Evolutionary conservation across 2,888 invertebrate genomes (phyloP).

Genomic region (Endomychus coccineus): DNA sequence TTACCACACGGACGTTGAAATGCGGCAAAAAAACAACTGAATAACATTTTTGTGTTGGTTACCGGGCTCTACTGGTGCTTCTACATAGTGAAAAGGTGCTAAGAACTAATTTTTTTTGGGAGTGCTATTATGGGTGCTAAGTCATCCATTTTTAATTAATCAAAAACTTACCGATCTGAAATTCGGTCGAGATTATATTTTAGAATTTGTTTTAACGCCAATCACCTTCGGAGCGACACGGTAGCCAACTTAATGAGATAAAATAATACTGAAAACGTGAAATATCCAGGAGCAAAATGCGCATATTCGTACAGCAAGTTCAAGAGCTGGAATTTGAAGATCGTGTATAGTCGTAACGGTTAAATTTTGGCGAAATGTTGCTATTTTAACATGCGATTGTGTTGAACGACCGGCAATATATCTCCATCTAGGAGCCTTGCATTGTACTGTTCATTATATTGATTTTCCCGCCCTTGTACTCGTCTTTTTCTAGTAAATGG

Average conservation of each 20-base stretch:
- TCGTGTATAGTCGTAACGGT: slow-evolving; percentile 24
- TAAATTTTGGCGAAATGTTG: slow-evolving; percentile 17
- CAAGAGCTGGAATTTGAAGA: slow-evolving; percentile 18
- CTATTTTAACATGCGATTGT: slow-evolving; percentile 27
- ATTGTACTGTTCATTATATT: slow-evolving; percentile 28
- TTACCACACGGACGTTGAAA: too few species aligned
- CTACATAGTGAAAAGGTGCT: neutral
- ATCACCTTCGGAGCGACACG: slow-evolving; percentile 44
- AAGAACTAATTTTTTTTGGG: neutral
- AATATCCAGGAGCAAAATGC: slow-evolving; percentile 35
- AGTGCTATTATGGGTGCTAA: slow-evolving; percentile 2
- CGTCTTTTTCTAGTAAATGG: slow-evolving; percentile 38
- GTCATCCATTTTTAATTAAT: slow-evolving; percentile 9
- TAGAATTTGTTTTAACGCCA: slow-evolving; percentile 35
- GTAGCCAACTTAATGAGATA: slow-evolving; percentile 44
- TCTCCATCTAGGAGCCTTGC: slow-evolving; percentile 29
- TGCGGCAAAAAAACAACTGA: too few species aligned
- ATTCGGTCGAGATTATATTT: slow-evolving; percentile 28
- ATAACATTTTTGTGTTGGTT: too few species aligned
- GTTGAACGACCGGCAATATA: slow-evolving; percentile 24
- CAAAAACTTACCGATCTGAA: slow-evolving; percentile 28
- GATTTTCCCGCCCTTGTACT: slow-evolving; percentile 41
- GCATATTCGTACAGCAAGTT: slow-evolving; percentile 34
- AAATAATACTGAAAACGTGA: slow-evolving; percentile 44
- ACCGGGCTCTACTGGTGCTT: too few species aligned